These are phyloP conservation scores for Oppia nitens DNA, from an alignment of 1,140 invertebrate species.

Conservation along the genomic window DNA sequence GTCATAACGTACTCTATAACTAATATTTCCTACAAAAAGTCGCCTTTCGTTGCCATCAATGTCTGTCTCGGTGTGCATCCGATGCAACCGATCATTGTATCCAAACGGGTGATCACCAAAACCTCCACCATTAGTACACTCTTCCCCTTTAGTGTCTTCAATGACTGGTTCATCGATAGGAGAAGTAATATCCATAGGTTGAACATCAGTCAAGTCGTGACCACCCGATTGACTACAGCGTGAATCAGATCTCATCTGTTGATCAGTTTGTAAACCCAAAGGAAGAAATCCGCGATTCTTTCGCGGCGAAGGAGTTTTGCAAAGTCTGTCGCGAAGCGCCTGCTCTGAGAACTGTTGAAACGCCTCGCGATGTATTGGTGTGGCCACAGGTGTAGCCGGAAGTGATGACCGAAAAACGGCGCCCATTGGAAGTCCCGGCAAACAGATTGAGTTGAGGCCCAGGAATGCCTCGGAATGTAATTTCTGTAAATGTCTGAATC, in stretches of 20 bases:
- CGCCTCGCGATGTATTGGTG: conserved; percentile 21
- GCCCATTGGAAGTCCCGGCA: conserved; percentile 20
- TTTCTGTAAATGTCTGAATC: conserved; percentile 22
- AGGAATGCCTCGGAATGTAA: conserved; percentile 24
- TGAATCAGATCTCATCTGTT: neutral
- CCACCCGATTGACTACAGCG: neutral
- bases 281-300: conserved; percentile 21
- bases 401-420: conserved; percentile 24
- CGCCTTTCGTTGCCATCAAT: neutral
- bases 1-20: neutral
- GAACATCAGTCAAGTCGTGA: neutral
- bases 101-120: neutral
- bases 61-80: neutral
- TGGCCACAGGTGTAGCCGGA: conserved; percentile 27
- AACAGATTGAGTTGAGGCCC: conserved; percentile 23
- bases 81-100: neutral
- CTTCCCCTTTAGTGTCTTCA: neutral
- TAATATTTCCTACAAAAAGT: neutral
- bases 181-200: conserved; percentile 11
- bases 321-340: conserved; percentile 21
- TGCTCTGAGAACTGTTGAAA: conserved; percentile 23
- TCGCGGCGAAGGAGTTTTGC: conserved; percentile 24
- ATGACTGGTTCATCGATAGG: conserved; percentile 4
- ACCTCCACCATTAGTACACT: neutral
- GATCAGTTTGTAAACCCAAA: neutral